phyloP scores from a whole-genome alignment of 1,140 invertebrate species.

The Marisa cornuarietis region DNA sequence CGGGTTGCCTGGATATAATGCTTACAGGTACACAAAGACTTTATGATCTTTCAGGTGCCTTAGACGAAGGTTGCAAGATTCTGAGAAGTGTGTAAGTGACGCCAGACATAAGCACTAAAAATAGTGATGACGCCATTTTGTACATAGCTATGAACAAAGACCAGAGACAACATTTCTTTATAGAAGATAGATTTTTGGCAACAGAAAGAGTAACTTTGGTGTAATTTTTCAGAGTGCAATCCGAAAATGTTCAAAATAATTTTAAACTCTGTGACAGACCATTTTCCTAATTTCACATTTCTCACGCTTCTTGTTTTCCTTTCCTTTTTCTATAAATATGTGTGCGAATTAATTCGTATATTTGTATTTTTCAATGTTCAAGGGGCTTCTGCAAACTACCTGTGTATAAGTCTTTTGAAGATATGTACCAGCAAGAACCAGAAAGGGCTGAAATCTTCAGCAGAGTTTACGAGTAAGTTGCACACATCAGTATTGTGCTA shows the following conservation, averaged over 20 bases:
- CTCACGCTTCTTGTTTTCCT: not conserved
- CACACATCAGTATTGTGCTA: not conserved
- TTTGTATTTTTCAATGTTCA: not conserved
- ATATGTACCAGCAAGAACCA: constrained; percentile 18
- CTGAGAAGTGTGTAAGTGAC: too few species aligned
- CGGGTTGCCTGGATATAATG: constrained; percentile 74
- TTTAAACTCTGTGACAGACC: not conserved
- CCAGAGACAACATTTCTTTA: too few species aligned
- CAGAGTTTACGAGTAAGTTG: constrained; percentile 35
- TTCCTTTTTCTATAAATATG: not conserved
- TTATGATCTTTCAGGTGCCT: too few species aligned
- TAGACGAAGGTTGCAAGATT: too few species aligned
- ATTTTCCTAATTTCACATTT: too few species aligned
- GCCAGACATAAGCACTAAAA: too few species aligned
- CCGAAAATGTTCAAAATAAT: not conserved
- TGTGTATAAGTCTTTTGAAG: constrained; percentile 15
- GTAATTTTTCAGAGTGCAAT: too few species aligned
- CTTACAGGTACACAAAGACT: constrained; percentile 29
- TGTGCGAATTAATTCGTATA: not conserved
- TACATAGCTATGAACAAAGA: too few species aligned
- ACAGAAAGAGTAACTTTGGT: too few species aligned
- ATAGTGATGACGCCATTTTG: too few species aligned
- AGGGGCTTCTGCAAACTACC: constrained; percentile 17
- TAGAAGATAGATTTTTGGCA: too few species aligned
- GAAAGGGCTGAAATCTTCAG: constrained; percentile 21